These are phyloP conservation scores for Heliconius himera DNA, from an alignment of 1,140 invertebrate species.

Conservation along the genomic window DNA sequence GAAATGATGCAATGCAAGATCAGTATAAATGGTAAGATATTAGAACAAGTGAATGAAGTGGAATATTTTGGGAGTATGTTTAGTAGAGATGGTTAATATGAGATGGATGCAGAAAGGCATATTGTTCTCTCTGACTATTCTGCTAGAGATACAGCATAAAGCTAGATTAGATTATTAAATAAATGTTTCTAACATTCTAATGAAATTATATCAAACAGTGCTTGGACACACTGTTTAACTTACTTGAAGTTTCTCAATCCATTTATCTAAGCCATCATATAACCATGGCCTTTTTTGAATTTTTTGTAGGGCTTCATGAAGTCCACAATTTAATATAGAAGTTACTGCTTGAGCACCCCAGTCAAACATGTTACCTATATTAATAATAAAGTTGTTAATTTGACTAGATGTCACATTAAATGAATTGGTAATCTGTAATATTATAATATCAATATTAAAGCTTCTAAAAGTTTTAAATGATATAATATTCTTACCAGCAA, in stretches of 20 bases:
- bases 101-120: too few relatives aligned
- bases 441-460: background rate
- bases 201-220: background rate
- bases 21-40: too few relatives aligned
- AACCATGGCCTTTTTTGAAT: conserved; percentile 83
- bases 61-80: too few relatives aligned
- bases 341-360: conserved; percentile 95
- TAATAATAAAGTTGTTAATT: conserved; percentile 21
- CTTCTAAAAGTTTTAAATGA: background rate
- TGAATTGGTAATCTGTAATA: background rate
- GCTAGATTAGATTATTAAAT: too few relatives aligned
- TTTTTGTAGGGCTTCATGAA: conserved; percentile 87
- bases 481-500: conserved; percentile 80
- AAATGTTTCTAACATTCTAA: too few relatives aligned
- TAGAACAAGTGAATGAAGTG: too few relatives aligned
- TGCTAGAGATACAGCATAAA: too few relatives aligned
- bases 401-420: background rate
- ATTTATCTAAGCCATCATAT: conserved; percentile 92
- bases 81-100: too few relatives aligned
- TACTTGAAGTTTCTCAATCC: conserved; percentile 88
- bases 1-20: too few relatives aligned
- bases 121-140: too few relatives aligned
- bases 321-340: conserved; percentile 92
- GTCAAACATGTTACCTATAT: conserved; percentile 93
- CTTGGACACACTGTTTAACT: background rate